Base-by-base conservation (phyloP, 2,113 vertebrate species). In the Pangasianodon hypophthalmus region DNA sequence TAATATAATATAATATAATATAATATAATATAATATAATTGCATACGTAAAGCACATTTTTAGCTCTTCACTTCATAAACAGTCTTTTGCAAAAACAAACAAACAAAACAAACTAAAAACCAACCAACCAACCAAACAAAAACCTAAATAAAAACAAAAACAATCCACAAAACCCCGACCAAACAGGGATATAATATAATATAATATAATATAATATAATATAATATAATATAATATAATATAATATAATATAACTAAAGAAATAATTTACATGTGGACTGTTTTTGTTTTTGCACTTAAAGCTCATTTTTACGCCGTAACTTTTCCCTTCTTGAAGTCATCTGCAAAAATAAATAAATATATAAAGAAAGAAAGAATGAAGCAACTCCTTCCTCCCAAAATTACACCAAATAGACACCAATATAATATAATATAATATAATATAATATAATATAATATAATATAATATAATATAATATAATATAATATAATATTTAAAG, bases 1-100 rank as follows among this genome's bases (percentile, higher is more conserved):
- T 58, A 84, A 84, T 84, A 84, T 58, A 84, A 83, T 83, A 58
- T 41, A 84, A 84, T 84, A 41, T 84, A 60, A 84, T 62, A 60
- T 62, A 62, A 84, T 84, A 44, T 60, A 84, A 56, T 75, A 54
- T 56, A 32, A 56, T 56, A 54, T 32, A 58, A 56, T 54, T 48
- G 48, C 48, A 37, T 7, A 41, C n/a, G 19, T 73, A 18, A 16
- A 18, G n/a, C n/a, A 41, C 56, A 67, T 67, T 26, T 67, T n/a
- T 9, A 10, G 64, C 64, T 37, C 37, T 37, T 37, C 37, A 37
- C 37, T 37, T 37, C 37, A 37, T 37, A 37, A 67, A 13, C 19
- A 19, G 56, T 37, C 18, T 58, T 58, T 48, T 48, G 48, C 48
- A 1, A 8, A 29, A 29, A 26, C 58, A 60, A 60, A 18, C 58